Base-by-base conservation (phyloP, 2,797 vertebrate genomes). In the Bovichtus diacanthus region DNA sequence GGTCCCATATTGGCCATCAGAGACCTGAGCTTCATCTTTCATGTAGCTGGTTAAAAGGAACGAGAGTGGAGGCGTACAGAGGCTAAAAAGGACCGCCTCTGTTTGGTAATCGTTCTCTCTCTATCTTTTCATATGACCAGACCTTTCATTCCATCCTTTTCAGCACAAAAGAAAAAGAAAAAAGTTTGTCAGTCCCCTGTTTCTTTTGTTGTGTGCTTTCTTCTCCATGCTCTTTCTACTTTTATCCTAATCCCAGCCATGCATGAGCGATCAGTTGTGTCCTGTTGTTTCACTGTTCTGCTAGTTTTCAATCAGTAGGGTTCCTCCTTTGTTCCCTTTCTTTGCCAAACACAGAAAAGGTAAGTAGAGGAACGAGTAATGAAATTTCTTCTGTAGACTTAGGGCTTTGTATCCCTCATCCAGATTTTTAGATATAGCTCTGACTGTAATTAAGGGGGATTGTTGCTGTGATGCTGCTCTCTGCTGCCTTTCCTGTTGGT, bases 261-360 rank as follows among this genome's bases (percentile, higher is more conserved):
- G 98, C 97, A 98, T 98, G 97, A 98, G 96, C 94, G 97, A 97
- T 96, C 97, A 96, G 96, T 97, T 97, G 96, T 97, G 97, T 97
- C 95, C 96, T 97, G 97, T 98, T 98, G 97, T 98, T 97, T 97
- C 96, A 96, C 97, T 97, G 97, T 98, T 98, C 96, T 97, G 97
- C 96, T 97, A 96, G 96, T 97, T 98, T 97, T 96, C 94, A 97
- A 96, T 96, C 97, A 96, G 97, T 97, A 95, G 97, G 97, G 94
- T 96, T 97, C 96, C 95, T 64, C 88, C 96, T 99, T 99, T 99
- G 97, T 99, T 97, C 95, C 96, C 93, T 98, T 97, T 97, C 96
- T 97, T 95, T 94, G 94, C 94, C 90, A 96, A 97, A 97, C 96
- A 97, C 94, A 97, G 96, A 96, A 97, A 96, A 98, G 97, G 97